A percentile compares a stretch with the other conserved stretches of the same genome.
Evolutionary conservation across 2,113 vertebrate genomes (phyloP).

Genomic region (Cyprinodon tularosa): DNA sequence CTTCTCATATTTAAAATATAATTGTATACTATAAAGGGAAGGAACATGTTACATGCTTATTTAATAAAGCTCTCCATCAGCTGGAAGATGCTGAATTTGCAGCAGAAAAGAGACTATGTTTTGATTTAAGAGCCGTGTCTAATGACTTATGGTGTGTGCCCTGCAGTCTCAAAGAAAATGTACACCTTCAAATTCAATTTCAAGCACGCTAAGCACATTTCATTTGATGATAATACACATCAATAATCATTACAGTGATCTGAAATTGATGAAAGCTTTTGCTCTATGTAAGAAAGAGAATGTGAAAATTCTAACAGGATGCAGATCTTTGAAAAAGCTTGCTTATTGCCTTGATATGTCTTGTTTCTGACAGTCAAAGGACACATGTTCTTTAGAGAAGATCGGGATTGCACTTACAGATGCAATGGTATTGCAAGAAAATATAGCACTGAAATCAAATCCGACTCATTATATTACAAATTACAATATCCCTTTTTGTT

Average conservation of each 20-base stretch:
- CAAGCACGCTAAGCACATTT: constrained; percentile 69
- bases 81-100: constrained; percentile 60
- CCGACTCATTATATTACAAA: no score
- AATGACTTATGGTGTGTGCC: constrained; percentile 66
- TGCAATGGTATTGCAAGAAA: background rate
- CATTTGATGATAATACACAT: constrained; percentile 64
- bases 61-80: constrained; percentile 63
- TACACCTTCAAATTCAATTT: constrained; percentile 65
- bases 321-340: background rate
- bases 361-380: background rate
- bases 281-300: background rate
- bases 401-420: background rate
- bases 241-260: constrained; percentile 62
- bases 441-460: background rate
- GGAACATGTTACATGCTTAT: constrained; percentile 61
- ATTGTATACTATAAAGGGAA: constrained; percentile 40
- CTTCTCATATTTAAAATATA: constrained; percentile 30
- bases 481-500: no score
- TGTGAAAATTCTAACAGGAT: background rate
- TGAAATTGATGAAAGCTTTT: constrained; percentile 24
- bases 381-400: background rate
- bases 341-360: background rate
- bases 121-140: constrained; percentile 62
- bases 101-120: constrained; percentile 49
- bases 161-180: constrained; percentile 51